Evolutionary conservation across 30 jellyfish, hydroid and myxozoan species (phyloP), one percentile per base, ranked within the genome.

Genomic region (Morbakka virulenta): DNA sequence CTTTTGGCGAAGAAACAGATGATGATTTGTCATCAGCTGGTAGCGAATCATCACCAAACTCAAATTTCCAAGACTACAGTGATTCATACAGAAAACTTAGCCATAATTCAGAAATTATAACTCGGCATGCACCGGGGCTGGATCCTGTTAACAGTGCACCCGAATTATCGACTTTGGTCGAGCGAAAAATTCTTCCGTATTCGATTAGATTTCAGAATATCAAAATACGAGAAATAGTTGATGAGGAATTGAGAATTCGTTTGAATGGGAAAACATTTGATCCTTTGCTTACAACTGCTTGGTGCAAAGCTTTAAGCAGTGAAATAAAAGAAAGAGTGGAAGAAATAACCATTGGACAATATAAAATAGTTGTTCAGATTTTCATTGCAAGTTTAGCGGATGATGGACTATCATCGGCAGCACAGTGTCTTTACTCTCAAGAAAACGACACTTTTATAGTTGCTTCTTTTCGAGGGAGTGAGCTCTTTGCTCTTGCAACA

Each of bases 401-500:
- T 33, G 81, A 89, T 25, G 97, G 97, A 3, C 71, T 83, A 26
- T 50, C 53, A 41, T 49, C 95, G 1, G 97, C 97, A 17, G 28
- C 80, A 29, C 97, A 89, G 64, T 74, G 95, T 53, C 68, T 47
- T 32, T 62, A 62, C n/a, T 49, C 72, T 29, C 85, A 74, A 2
- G 32, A 34, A 21, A 76, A 24, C 14, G 97, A 89, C 41, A 72
- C 63, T 20, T 77, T 89, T 50, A 36, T 85, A 2, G 91, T 65
- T 3, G 95, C 64, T 12, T 52, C 97, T 2, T 89, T 33, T 75
- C 74, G 93, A 2, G 82, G 85, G 14, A 64, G 82, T 25, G 48
- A 85, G 1, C 17, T 89, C 28, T 89, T 89, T 53, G 97, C 93
- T 61, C n/a, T 81, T 50, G 95, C 97, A 20, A 50, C 97, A 4